Conservation (phyloP, 2,113 vertebrate species). For the Tautogolabrus adspersus region DNA sequence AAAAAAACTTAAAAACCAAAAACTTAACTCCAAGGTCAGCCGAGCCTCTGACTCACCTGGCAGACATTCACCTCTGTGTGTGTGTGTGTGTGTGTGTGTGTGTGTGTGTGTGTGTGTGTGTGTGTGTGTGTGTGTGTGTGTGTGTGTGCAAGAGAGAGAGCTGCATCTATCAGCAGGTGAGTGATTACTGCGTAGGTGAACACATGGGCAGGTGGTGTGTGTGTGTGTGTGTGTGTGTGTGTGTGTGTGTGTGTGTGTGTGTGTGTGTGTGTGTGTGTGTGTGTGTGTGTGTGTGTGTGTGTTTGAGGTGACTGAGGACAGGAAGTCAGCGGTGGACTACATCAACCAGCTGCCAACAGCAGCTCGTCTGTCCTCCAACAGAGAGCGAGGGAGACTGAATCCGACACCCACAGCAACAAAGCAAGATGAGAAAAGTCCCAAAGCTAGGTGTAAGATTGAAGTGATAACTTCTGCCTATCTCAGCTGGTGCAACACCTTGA, state of each 20-base stretch:
- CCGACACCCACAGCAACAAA: background rate
- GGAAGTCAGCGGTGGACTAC: slow-evolving; percentile 31
- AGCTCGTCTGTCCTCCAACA: slow-evolving; percentile 32
- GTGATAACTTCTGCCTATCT: no score
- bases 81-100: background rate
- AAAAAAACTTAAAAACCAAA: background rate
- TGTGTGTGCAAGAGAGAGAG: background rate
- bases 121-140: background rate
- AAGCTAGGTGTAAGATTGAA: no score
- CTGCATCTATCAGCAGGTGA: slow-evolving; percentile 23
- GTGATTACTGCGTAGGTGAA: slow-evolving; percentile 5
- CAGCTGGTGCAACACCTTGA: no score
- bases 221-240: no score
- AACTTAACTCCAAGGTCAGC: slow-evolving; percentile 34
- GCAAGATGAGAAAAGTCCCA: no score
- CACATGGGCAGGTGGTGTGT: background rate
- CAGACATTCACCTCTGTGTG: background rate
- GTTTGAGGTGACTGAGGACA: slow-evolving; percentile 25
- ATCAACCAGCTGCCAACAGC: slow-evolving; percentile 32
- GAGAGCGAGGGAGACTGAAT: background rate
- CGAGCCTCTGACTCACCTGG: slow-evolving; percentile 33
- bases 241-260: no score
- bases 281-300: slow-evolving; percentile 8
- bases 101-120: slow-evolving; percentile 4
- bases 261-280: slow-evolving; percentile 1